These are phyloP conservation scores for Drosophila paracracens DNA, from an alignment of 2,888 invertebrate genomes.

Conservation along the genomic window DNA sequence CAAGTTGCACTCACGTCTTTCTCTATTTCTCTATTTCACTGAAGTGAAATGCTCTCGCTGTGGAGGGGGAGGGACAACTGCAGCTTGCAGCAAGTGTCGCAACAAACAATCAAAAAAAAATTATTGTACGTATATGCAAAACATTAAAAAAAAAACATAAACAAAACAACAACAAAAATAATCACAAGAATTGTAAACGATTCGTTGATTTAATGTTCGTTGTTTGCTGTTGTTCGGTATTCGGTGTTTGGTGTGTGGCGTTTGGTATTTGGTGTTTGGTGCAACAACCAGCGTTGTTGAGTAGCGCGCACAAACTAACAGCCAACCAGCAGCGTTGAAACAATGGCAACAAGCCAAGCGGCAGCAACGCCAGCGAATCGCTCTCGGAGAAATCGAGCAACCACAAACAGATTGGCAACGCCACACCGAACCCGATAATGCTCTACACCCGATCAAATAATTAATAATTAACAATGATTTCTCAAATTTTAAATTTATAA, in stretches of 20 bases:
- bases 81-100: constrained; percentile 23
- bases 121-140: constrained; percentile 3
- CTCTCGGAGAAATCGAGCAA: constrained; percentile 38
- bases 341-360: constrained; percentile 50
- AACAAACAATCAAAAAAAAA: constrained; percentile 17
- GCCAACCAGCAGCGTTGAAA: constrained; percentile 37
- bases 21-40: constrained; percentile 2
- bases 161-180: constrained; percentile 16
- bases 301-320: constrained; percentile 69
- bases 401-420: not conserved
- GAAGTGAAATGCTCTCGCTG: not conserved
- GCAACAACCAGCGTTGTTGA: constrained; percentile 70
- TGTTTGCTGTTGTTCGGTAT: not conserved
- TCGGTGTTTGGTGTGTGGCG: constrained; percentile 7
- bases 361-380: constrained; percentile 40
- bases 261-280: constrained; percentile 20
- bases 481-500: not conserved
- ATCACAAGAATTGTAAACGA: constrained; percentile 7
- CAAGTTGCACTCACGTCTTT: constrained; percentile 24
- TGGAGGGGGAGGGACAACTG: constrained; percentile 21
- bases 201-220: constrained; percentile 11
- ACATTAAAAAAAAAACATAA: constrained; percentile 2
- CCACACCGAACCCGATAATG: constrained; percentile 1
- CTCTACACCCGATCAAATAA: not conserved
- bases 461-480: too few species aligned